Conservation (phyloP, 2,888 invertebrate genomes). For the Megastigmus dorsalis region DNA sequence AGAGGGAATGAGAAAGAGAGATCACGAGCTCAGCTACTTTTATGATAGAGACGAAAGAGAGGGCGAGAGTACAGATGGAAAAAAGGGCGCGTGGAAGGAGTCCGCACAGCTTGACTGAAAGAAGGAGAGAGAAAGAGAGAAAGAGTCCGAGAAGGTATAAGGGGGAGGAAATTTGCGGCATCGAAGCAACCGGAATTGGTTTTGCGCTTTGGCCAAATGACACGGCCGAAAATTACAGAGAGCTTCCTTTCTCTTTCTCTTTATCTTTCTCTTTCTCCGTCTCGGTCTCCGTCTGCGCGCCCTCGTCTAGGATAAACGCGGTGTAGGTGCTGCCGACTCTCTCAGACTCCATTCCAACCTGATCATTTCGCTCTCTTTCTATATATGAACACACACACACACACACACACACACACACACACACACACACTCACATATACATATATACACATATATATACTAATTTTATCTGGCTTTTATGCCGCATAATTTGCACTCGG, state of each 20-base stretch:
- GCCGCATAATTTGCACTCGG: constrained; percentile 33
- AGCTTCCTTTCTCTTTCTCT: constrained; percentile 24
- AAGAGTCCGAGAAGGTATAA: constrained; percentile 40
- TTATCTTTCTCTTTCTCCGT: too few species aligned
- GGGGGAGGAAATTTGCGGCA: constrained; percentile 49
- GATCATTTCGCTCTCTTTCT: constrained; percentile 25
- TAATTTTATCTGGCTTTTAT: constrained; percentile 29
- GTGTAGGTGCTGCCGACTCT: constrained; percentile 43
- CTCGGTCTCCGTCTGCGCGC: too few species aligned
- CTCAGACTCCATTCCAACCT: neutral
- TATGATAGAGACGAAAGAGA: neutral
- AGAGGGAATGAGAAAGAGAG: constrained; percentile 28
- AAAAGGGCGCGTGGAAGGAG: too few species aligned
- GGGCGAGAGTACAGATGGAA: too few species aligned
- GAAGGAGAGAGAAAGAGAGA: constrained; percentile 33
- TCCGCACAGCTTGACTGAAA: too few species aligned
- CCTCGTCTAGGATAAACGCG: constrained; percentile 14
- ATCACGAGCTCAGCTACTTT: constrained; percentile 51
- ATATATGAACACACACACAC: too few species aligned
- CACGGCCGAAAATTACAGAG: constrained; percentile 70
- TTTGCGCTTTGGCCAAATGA: constrained; percentile 64
- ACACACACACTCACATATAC: too few species aligned
- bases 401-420: neutral
- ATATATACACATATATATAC: neutral
- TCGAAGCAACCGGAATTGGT: constrained; percentile 52